Evolutionary conservation across 2,888 invertebrate species (phyloP).

Genomic region (Aelia acuminata): DNA sequence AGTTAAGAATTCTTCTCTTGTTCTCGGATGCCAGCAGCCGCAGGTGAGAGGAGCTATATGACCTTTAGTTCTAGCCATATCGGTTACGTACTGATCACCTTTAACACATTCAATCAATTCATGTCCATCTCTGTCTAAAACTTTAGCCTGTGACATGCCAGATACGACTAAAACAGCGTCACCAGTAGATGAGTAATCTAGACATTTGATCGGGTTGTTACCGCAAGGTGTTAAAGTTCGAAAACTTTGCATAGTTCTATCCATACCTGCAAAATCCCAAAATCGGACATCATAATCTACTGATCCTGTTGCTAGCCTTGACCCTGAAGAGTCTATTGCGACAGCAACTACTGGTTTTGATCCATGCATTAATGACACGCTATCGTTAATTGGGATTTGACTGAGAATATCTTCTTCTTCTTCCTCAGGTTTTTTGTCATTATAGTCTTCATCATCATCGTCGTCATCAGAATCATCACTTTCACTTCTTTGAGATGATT

Average conservation of each 20-base stretch:
- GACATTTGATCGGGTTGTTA: conserved; percentile 90
- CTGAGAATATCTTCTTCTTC: conserved; percentile 65
- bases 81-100: conserved; percentile 95
- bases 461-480: neutral
- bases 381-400: conserved; percentile 82
- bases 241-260: conserved; percentile 90
- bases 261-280: conserved; percentile 99
- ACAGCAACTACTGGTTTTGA: conserved; percentile 90
- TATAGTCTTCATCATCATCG: conserved; percentile 67
- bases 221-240: conserved; percentile 95
- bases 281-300: conserved; percentile 96
- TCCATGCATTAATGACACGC: conserved; percentile 91
- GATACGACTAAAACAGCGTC: conserved; percentile 93
- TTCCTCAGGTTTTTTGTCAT: conserved; percentile 62
- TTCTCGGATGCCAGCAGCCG: conserved; percentile 94
- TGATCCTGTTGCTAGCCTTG: conserved; percentile 90
- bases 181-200: conserved; percentile 94
- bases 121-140: conserved; percentile 94
- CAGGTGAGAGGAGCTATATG: conserved; percentile 92
- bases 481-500: neutral
- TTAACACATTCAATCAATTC: conserved; percentile 93
- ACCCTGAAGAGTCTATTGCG: conserved; percentile 94
- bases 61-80: conserved; percentile 94
- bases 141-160: conserved; percentile 93
- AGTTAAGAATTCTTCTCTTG: conserved; percentile 93